A percentile compares a stretch with the other conserved stretches of the same genome.
Evolutionary conservation across 2,797 vertebrate genomes (phyloP).

Genomic region (Pangasius sanitwongsei): DNA sequence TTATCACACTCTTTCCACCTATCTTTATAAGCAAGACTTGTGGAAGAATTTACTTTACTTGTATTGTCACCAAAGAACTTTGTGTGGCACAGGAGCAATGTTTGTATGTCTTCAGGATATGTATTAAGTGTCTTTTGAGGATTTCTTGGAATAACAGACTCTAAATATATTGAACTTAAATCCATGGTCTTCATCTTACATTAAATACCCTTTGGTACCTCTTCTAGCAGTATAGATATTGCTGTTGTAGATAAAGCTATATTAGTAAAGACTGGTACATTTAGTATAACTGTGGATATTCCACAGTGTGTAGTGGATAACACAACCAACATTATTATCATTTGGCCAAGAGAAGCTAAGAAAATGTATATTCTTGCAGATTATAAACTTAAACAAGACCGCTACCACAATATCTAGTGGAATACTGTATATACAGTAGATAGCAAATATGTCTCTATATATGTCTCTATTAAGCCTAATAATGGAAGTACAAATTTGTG

Average conservation of each 20-base stretch:
- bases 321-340: background rate
- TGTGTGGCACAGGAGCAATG: constrained; percentile 84
- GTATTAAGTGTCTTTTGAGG: constrained; percentile 69
- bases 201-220: constrained; percentile 83
- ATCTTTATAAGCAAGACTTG: background rate
- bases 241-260: constrained; percentile 81
- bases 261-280: constrained; percentile 71
- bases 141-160: background rate
- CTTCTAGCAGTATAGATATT: constrained; percentile 79
- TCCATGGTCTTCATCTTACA: background rate
- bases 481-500: background rate
- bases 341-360: background rate
- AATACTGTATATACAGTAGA: background rate
- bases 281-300: background rate
- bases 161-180: background rate
- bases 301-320: background rate
- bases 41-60: background rate
- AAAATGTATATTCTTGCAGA: background rate
- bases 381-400: background rate
- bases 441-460: background rate
- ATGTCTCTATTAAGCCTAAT: background rate
- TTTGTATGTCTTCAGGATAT: constrained; percentile 69
- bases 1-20: constrained; percentile 26
- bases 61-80: constrained; percentile 70
- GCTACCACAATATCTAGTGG: background rate